Percentiles rank a stretch among this genome's conserved stretches.
These are phyloP conservation scores for Brassicogethes aeneus DNA, from an alignment of 2,888 invertebrate genomes.

Conservation along the genomic window DNA sequence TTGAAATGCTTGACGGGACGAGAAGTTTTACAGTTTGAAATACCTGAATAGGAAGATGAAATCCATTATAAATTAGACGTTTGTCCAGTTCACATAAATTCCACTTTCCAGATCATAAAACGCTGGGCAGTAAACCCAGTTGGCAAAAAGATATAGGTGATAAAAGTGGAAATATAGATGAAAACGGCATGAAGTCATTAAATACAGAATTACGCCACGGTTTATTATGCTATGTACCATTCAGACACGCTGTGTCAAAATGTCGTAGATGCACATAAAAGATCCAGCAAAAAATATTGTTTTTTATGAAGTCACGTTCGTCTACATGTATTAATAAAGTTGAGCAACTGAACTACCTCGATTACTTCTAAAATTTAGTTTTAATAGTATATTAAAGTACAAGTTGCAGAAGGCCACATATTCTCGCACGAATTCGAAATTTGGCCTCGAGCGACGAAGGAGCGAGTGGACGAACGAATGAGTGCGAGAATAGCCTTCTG, in stretches of 20 bases:
- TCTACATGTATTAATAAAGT: too few species aligned
- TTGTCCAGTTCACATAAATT: conserved; percentile 13
- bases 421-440: too few species aligned
- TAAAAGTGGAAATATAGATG: neutral
- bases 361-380: too few species aligned
- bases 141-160: conserved; percentile 4
- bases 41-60: conserved; percentile 4
- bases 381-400: too few species aligned
- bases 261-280: neutral
- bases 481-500: too few species aligned
- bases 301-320: neutral
- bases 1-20: too few species aligned
- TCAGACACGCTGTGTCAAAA: neutral
- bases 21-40: neutral
- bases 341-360: too few species aligned
- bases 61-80: conserved; percentile 13
- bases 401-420: too few species aligned
- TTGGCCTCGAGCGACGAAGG: too few species aligned
- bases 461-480: too few species aligned
- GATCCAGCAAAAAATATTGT: neutral
- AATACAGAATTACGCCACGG: neutral
- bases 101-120: conserved; percentile 10
- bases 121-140: conserved; percentile 9
- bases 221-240: neutral
- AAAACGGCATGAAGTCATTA: neutral